Evolutionary conservation across 2,113 vertebrate genomes (phyloP).

Genomic region (Nothoprocta perdicaria): DNA sequence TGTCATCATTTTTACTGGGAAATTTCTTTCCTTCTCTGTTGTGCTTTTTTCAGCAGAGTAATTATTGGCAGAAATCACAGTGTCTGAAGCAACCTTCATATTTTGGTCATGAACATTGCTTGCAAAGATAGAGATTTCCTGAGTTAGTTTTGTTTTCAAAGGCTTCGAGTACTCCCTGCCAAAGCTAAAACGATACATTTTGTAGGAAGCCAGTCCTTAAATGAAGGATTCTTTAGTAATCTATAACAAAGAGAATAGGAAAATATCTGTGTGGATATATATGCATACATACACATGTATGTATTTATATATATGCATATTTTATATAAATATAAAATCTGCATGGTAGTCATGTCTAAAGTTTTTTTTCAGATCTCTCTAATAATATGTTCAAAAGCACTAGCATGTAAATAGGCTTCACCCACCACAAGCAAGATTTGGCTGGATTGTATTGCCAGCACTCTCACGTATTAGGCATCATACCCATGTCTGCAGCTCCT

Average conservation of each 20-base stretch:
- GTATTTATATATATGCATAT: neutral
- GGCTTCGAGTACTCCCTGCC: neutral
- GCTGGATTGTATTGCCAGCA: slow-evolving; percentile 2
- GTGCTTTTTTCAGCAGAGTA: slow-evolving; percentile 50
- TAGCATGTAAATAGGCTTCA: slow-evolving; percentile 9
- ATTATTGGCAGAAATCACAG: slow-evolving; percentile 47
- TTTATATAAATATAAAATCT: neutral
- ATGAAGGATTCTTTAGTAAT: slow-evolving; percentile 22
- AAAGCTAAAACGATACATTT: slow-evolving; percentile 31
- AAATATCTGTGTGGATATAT: neutral
- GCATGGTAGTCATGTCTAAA: slow-evolving; percentile 16
- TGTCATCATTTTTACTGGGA: slow-evolving; percentile 71
- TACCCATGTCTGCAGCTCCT: neutral
- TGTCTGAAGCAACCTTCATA: slow-evolving; percentile 64
- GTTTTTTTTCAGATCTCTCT: slow-evolving; percentile 33
- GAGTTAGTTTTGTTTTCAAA: slow-evolving; percentile 59
- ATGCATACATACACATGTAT: neutral
- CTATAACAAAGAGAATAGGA: neutral
- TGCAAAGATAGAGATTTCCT: slow-evolving; percentile 57
- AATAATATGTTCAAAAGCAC: neutral
- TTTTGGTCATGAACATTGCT: slow-evolving; percentile 44
- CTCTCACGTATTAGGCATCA: neutral
- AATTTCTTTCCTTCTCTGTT: slow-evolving; percentile 62
- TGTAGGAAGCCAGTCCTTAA: neutral
- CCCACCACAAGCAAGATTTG: neutral